phyloP scores from a whole-genome alignment of 2,113 vertebrate genomes.

The Tautogolabrus adspersus region DNA sequence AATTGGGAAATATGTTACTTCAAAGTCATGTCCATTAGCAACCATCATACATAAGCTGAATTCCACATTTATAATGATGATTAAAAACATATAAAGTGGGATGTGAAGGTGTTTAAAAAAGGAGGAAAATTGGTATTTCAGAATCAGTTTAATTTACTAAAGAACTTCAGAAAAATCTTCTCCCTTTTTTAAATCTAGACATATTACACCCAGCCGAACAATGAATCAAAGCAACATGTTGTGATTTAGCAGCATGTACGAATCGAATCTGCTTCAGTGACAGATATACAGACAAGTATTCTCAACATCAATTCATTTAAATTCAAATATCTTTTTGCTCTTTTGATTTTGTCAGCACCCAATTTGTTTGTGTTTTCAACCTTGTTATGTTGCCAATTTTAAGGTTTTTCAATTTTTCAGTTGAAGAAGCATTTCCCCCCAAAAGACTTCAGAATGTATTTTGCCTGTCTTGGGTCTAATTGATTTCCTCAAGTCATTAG shows the following conservation, averaged over 20 bases:
- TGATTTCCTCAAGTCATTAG: constrained; percentile 72
- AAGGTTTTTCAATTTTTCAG: constrained; percentile 70
- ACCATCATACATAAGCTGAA: no score
- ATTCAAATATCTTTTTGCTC: constrained; percentile 59
- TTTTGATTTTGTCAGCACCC: constrained; percentile 39
- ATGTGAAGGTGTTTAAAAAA: no score
- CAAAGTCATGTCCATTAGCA: no score
- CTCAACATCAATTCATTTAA: constrained; percentile 45
- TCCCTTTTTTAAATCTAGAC: background rate
- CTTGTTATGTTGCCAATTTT: constrained; percentile 47
- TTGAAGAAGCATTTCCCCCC: constrained; percentile 56
- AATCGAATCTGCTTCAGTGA: constrained; percentile 23
- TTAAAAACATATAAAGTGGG: no score
- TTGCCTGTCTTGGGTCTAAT: constrained; percentile 57
- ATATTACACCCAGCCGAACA: constrained; percentile 18
- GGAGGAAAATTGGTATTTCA: no score
- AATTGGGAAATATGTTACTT: no score
- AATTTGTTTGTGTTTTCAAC: constrained; percentile 72
- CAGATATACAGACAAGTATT: constrained; percentile 3
- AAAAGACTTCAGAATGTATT: constrained; percentile 35
- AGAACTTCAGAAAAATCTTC: background rate
- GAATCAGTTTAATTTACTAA: no score
- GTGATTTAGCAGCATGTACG: constrained; percentile 10
- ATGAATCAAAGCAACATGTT: constrained; percentile 11
- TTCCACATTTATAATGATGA: no score